Evolutionary conservation across 2,797 vertebrate genomes (phyloP).

Genomic region (Macropus fuliginosus): DNA sequence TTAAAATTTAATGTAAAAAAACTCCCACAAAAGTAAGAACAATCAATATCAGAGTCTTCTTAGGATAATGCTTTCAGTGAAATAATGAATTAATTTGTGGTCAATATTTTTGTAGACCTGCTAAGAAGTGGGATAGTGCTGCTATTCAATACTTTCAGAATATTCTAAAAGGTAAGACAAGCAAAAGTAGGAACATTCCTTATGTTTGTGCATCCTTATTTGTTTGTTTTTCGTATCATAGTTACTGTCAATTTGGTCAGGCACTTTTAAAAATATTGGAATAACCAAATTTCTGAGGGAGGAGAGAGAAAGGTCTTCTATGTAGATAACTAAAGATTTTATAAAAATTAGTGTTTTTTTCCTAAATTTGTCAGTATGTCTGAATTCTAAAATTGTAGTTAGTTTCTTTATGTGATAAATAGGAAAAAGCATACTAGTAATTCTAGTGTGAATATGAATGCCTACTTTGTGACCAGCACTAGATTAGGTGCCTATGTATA

Average conservation of each 20-base stretch:
- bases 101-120: slow-evolving; percentile 84
- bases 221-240: neutral
- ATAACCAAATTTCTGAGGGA: neutral
- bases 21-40: neutral
- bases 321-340: neutral
- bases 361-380: neutral
- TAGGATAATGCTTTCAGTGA: neutral
- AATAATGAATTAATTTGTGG: slow-evolving; percentile 29
- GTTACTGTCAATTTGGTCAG: neutral
- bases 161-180: slow-evolving; percentile 89
- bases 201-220: neutral
- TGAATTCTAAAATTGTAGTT: neutral
- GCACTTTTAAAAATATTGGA: neutral
- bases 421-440: neutral
- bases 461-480: neutral
- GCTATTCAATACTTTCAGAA: slow-evolving; percentile 90
- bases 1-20: rapidly evolving
- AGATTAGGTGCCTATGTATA: neutral
- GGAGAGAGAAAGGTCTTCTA: neutral
- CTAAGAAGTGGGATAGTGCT: slow-evolving; percentile 91
- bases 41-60: neutral
- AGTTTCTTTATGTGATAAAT: neutral
- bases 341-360: neutral
- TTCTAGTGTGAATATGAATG: neutral
- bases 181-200: neutral